Conservation (phyloP, 2,888 invertebrate genomes). For the Leptopilina drosophilae region DNA sequence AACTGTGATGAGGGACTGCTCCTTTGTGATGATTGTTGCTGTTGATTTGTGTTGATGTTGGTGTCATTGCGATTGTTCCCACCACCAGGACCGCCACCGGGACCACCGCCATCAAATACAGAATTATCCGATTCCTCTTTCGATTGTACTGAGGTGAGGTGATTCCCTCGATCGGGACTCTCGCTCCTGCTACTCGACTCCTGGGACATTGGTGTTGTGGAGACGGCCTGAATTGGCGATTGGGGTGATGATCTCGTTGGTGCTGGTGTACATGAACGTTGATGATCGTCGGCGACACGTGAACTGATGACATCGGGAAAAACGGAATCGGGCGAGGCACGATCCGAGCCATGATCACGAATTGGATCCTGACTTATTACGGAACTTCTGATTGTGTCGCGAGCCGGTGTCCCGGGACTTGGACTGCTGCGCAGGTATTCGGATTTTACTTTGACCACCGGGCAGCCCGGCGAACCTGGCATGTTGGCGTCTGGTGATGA, state of each 20-base stretch:
- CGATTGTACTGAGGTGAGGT: constrained; percentile 69
- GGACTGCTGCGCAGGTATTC: constrained; percentile 79
- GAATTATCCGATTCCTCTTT: constrained; percentile 79
- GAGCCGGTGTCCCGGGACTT: constrained; percentile 79
- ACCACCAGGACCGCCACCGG: constrained; percentile 65
- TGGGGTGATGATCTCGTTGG: constrained; percentile 77
- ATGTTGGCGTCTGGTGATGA: constrained; percentile 94
- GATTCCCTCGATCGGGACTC: constrained; percentile 69
- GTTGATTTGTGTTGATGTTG: constrained; percentile 63
- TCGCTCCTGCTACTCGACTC: constrained; percentile 68
- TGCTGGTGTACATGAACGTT: constrained; percentile 69
- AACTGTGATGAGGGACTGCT: constrained; percentile 74
- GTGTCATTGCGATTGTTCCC: constrained; percentile 57
- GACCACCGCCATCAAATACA: constrained; percentile 79
- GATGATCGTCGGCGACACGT: constrained; percentile 70
- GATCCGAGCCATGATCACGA: constrained; percentile 75
- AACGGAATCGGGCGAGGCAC: constrained; percentile 80
- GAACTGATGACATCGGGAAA: constrained; percentile 80
- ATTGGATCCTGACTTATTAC: constrained; percentile 60
- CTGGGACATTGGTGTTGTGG: constrained; percentile 72
- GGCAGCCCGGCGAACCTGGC: constrained; percentile 86
- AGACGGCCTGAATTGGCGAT: constrained; percentile 77
- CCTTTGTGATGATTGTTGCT: constrained; percentile 66
- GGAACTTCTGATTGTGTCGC: constrained; percentile 79
- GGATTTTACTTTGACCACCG: constrained; percentile 74